phyloP scores from a whole-genome alignment of 2,113 vertebrate genomes.

The Bubo scandiacus region DNA sequence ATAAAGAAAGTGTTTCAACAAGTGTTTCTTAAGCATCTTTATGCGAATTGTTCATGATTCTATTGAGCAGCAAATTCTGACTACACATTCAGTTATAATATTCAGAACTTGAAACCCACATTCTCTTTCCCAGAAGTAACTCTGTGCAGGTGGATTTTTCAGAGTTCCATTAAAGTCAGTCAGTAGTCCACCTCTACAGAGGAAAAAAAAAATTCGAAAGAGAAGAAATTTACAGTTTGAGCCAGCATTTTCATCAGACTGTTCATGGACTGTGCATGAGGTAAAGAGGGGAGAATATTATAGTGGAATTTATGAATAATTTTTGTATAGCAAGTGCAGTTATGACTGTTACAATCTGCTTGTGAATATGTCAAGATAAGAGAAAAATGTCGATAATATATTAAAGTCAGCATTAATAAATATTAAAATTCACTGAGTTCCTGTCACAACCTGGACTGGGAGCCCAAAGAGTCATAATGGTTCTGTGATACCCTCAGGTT shows the following conservation, averaged over 20 bases:
- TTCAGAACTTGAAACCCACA: background rate
- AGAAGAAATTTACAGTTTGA: background rate
- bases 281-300: background rate
- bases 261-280: background rate
- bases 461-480: no score
- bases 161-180: background rate
- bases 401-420: background rate
- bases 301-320: background rate
- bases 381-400: background rate
- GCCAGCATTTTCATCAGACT: background rate
- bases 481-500: no score
- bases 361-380: background rate
- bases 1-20: background rate
- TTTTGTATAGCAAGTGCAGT: background rate
- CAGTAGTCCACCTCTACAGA: background rate
- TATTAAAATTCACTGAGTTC: background rate
- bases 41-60: background rate
- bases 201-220: background rate
- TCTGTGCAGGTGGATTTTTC: background rate
- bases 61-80: background rate
- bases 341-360: background rate
- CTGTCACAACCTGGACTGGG: no score
- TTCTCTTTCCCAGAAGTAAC: background rate
- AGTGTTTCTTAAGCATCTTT: background rate
- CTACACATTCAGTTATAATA: background rate